Conservation (phyloP, 2,797 vertebrate genomes). For the Lerista edwardsae region DNA sequence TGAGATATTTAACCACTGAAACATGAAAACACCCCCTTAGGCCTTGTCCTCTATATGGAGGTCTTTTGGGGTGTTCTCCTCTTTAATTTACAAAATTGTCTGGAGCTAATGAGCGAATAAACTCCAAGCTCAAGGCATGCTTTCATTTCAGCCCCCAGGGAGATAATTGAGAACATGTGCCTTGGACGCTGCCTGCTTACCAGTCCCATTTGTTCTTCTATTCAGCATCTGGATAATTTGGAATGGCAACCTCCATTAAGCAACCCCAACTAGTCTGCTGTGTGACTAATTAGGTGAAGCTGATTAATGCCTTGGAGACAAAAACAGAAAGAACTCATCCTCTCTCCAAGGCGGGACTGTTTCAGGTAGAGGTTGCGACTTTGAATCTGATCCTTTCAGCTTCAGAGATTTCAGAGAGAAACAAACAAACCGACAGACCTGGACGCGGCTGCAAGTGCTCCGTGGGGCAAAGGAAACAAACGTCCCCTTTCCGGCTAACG, state of each 20-base stretch:
- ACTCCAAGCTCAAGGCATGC: constrained; percentile 63
- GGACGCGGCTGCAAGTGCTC: constrained; percentile 60
- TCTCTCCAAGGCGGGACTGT: constrained; percentile 66
- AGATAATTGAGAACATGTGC: constrained; percentile 72
- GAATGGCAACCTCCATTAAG: constrained; percentile 76
- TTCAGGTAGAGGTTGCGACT: constrained; percentile 67
- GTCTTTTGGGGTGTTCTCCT: constrained; percentile 38
- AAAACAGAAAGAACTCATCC: constrained; percentile 63
- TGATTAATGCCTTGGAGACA: constrained; percentile 68
- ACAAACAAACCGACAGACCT: constrained; percentile 74
- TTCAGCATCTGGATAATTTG: constrained; percentile 75
- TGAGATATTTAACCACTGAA: constrained; percentile 29
- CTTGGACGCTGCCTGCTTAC: constrained; percentile 62
- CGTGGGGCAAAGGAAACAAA: constrained; percentile 63
- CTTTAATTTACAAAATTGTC: constrained; percentile 65
- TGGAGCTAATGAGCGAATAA: constrained; percentile 64
- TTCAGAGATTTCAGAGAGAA: constrained; percentile 51
- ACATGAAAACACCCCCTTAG: constrained; percentile 28
- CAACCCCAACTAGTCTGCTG: constrained; percentile 72
- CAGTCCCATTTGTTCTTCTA: constrained; percentile 59
- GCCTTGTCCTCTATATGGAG: constrained; percentile 36
- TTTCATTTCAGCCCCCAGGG: constrained; percentile 61
- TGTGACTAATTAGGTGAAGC: constrained; percentile 76
- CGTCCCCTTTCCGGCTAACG: constrained; percentile 48
- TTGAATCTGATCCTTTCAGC: constrained; percentile 69